Conservation (phyloP, 2,888 invertebrate genomes). For the Harmothoe impar region DNA sequence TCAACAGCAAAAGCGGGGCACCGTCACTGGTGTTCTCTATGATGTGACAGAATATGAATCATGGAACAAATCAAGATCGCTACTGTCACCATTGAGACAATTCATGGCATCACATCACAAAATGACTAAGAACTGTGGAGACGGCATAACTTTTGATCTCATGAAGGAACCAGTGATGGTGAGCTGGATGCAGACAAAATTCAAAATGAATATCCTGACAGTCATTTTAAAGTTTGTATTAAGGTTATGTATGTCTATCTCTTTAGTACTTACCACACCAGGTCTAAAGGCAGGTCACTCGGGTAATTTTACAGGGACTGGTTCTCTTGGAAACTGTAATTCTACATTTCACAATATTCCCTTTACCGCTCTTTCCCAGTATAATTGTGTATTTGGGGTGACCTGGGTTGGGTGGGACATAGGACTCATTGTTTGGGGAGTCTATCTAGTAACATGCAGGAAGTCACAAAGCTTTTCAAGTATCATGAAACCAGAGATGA, state of each 20-base stretch:
- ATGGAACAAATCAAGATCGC: neutral
- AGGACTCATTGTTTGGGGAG: neutral
- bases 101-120: neutral
- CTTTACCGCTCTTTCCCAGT: neutral
- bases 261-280: neutral
- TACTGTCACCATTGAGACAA: neutral
- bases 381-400: too few species aligned
- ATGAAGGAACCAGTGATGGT: neutral
- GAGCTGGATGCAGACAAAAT: neutral
- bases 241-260: neutral
- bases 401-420: neutral
- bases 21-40: neutral
- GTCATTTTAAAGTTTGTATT: neutral
- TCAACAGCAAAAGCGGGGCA: neutral
- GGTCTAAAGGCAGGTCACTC: neutral
- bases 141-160: neutral
- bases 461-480: neutral
- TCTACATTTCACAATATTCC: neutral
- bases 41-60: constrained; percentile 8
- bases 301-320: neutral
- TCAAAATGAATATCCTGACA: neutral
- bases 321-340: neutral
- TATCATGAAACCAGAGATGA: neutral
- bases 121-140: neutral
- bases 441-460: neutral